Evolutionary conservation across 2,113 vertebrate genomes (phyloP).

Genomic region (Semicossyphus pulcher): DNA sequence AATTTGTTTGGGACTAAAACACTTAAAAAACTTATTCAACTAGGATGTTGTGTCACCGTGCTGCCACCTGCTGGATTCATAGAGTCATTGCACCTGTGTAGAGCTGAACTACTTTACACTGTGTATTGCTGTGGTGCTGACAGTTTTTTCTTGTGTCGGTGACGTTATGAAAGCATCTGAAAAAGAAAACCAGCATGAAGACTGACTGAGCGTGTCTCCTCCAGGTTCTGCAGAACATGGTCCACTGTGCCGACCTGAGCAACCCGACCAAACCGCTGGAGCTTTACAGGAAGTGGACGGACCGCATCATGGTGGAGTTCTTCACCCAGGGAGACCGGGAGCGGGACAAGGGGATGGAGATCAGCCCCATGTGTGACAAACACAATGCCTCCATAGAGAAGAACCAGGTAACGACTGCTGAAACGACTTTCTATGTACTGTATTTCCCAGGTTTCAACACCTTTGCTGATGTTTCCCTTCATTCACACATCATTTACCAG

Average conservation of each 20-base stretch:
- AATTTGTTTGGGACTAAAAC: no score
- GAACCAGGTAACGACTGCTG: slow-evolving; percentile 83
- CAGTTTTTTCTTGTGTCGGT: background rate
- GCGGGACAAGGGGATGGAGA: slow-evolving; percentile 91
- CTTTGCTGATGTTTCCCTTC: no score
- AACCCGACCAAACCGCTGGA: slow-evolving; percentile 94
- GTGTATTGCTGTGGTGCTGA: background rate
- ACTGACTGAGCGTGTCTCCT: background rate
- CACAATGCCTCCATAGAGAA: slow-evolving; percentile 93
- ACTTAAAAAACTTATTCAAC: background rate
- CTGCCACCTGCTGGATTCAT: slow-evolving; percentile 40
- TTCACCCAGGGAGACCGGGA: slow-evolving; percentile 92
- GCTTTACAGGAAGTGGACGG: slow-evolving; percentile 92
- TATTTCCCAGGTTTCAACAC: no score
- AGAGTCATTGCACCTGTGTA: background rate
- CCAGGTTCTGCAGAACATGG: slow-evolving; percentile 94
- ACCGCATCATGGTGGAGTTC: slow-evolving; percentile 92
- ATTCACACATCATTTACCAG: no score
- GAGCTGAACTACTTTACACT: background rate
- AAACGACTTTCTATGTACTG: no score
- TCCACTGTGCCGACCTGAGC: slow-evolving; percentile 94
- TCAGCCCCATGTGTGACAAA: slow-evolving; percentile 97
- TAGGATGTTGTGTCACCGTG: background rate
- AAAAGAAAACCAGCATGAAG: background rate
- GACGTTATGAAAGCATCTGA: background rate